A percentile compares a stretch with the other conserved stretches of the same genome.
Evolutionary conservation across 2,888 invertebrate species (phyloP).

Genomic region (Lithophane ornitopus): DNA sequence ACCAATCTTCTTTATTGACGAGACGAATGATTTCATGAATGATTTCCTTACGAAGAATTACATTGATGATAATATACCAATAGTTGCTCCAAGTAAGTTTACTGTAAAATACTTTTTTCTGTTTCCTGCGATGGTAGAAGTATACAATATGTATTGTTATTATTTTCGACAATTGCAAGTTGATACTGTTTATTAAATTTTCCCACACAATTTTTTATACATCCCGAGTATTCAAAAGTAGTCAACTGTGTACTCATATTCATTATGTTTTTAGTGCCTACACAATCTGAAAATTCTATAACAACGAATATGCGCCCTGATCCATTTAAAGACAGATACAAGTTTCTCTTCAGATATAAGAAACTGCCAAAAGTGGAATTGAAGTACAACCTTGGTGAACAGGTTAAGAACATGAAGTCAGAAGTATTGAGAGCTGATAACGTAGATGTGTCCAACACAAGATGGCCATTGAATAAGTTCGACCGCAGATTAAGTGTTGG

Average conservation of each 20-base stretch:
- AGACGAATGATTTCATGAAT: constrained; percentile 71
- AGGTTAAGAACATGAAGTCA: constrained; percentile 79
- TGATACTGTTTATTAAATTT: not conserved
- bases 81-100: constrained; percentile 49
- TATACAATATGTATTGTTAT: too few species aligned
- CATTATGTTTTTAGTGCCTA: constrained; percentile 41
- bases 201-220: not conserved
- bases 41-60: constrained; percentile 70
- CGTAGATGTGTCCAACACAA: constrained; percentile 76
- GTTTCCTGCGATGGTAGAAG: not conserved
- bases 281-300: constrained; percentile 43
- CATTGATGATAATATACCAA: constrained; percentile 59
- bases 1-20: constrained; percentile 74
- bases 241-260: not conserved
- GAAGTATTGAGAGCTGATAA: constrained; percentile 73
- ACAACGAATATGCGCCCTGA: constrained; percentile 69
- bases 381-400: constrained; percentile 82
- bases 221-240: not conserved
- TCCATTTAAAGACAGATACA: constrained; percentile 79
- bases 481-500: constrained; percentile 66
- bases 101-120: not conserved
- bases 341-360: constrained; percentile 77
- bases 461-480: constrained; percentile 78
- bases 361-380: constrained; percentile 80
- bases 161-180: not conserved